phyloP scores from a whole-genome alignment of 2,113 vertebrate species.

The Misgurnus mizolepis region DNA sequence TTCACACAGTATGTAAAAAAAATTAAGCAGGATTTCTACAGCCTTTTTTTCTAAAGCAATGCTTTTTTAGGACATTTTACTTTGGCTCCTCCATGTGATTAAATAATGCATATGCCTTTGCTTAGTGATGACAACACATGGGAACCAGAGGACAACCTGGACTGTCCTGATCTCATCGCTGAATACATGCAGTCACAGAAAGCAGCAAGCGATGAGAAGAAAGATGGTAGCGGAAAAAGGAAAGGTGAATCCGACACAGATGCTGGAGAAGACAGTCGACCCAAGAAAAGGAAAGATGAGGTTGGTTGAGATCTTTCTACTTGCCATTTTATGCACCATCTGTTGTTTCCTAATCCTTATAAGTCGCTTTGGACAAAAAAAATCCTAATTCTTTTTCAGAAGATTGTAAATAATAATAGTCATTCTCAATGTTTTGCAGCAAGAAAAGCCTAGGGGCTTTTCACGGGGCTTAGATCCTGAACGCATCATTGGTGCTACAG shows the following conservation, averaged over 20 bases:
- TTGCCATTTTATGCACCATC: neutral
- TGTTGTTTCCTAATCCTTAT: too few relatives aligned
- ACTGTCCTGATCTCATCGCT: constrained; percentile 95
- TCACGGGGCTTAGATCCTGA: constrained; percentile 92
- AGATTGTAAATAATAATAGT: constrained; percentile 52
- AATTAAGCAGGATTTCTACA: neutral
- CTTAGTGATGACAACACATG: constrained; percentile 95
- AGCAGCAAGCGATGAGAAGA: constrained; percentile 81
- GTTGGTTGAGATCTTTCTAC: constrained; percentile 63
- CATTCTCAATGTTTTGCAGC: constrained; percentile 59
- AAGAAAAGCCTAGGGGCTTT: constrained; percentile 89
- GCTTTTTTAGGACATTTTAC: too few relatives aligned
- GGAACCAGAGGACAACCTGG: constrained; percentile 97
- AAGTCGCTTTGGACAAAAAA: too few relatives aligned
- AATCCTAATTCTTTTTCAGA: too few relatives aligned
- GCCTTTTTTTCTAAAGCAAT: too few relatives aligned
- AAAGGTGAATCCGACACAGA: constrained; percentile 82
- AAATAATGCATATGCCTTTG: neutral
- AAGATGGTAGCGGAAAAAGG: constrained; percentile 86
- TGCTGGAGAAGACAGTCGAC: constrained; percentile 84
- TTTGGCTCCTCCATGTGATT: neutral
- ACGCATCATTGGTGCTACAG: constrained; percentile 94
- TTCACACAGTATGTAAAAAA: constrained; percentile 89
- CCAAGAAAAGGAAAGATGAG: constrained; percentile 97
- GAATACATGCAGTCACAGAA: constrained; percentile 92